Conservation (phyloP, 2,797 vertebrate species). For the Pygocentrus nattereri region DNA sequence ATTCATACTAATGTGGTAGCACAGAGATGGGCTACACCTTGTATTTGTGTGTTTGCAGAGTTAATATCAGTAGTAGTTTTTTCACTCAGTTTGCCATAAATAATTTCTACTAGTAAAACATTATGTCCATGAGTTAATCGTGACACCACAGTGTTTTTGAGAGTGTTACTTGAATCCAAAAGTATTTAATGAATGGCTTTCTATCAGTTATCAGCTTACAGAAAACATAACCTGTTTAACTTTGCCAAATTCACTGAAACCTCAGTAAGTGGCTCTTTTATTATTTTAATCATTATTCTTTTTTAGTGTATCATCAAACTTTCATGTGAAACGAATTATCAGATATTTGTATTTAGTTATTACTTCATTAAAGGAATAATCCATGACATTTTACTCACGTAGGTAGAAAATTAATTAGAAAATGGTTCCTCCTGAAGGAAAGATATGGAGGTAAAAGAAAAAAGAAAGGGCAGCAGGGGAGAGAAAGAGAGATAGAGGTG, state of each 20-base stretch:
- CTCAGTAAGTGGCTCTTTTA: not conserved
- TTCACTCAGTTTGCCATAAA: not conserved
- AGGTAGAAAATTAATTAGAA: not conserved
- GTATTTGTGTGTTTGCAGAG: not conserved
- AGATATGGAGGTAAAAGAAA: not conserved
- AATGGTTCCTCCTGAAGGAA: not conserved
- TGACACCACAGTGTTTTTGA: not conserved
- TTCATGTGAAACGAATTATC: not conserved
- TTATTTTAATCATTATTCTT: not conserved
- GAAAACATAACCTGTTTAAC: too few relatives aligned
- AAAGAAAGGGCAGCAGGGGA: not conserved
- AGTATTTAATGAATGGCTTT: not conserved
- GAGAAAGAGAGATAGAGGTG: not conserved
- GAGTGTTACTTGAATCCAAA: too few relatives aligned
- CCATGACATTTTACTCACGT: not conserved
- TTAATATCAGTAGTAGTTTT: not conserved
- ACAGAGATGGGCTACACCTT: not conserved
- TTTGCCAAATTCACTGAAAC: not conserved
- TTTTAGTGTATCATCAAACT: not conserved
- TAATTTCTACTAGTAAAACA: not conserved
- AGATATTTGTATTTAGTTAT: not conserved
- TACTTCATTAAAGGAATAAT: not conserved
- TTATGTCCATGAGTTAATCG: not conserved
- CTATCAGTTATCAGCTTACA: not conserved
- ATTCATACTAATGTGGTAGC: not conserved